Conservation (phyloP, 2,888 invertebrate species). For the Pherbina coryleti region DNA sequence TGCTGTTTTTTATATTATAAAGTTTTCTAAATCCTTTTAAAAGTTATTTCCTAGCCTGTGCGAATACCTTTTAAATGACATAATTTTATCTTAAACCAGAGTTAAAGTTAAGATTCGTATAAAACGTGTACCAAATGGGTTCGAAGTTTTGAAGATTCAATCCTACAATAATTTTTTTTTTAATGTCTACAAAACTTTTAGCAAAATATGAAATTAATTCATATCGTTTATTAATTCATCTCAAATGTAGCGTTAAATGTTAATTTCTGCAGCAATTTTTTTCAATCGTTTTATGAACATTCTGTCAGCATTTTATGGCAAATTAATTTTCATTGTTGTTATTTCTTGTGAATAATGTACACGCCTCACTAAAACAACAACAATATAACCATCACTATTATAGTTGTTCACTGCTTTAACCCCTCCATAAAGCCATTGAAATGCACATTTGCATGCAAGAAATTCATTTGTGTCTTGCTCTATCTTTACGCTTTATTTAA, state of each 20-base stretch:
- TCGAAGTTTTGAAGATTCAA: background rate
- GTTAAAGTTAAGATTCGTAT: too few species aligned
- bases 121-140: too few species aligned
- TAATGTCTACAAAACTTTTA: too few species aligned
- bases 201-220: too few species aligned
- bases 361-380: too few species aligned
- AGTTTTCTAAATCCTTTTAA: too few species aligned
- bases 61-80: too few species aligned
- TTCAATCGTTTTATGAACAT: background rate
- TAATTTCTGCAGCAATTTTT: constrained; percentile 51
- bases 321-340: background rate
- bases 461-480: background rate
- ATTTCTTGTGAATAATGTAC: background rate
- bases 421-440: constrained; percentile 42
- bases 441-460: constrained; percentile 16
- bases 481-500: constrained; percentile 10
- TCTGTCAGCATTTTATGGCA: background rate
- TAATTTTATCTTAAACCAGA: too few species aligned
- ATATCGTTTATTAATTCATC: constrained; percentile 49
- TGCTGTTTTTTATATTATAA: too few species aligned
- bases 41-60: too few species aligned
- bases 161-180: too few species aligned
- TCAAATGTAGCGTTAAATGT: constrained; percentile 54
- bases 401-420: constrained; percentile 35
- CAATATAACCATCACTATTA: too few species aligned